Percentiles rank a stretch among this genome's conserved stretches.
phyloP scores from a whole-genome alignment of 2,888 invertebrate species.

The Sminthurides aquaticus region DNA sequence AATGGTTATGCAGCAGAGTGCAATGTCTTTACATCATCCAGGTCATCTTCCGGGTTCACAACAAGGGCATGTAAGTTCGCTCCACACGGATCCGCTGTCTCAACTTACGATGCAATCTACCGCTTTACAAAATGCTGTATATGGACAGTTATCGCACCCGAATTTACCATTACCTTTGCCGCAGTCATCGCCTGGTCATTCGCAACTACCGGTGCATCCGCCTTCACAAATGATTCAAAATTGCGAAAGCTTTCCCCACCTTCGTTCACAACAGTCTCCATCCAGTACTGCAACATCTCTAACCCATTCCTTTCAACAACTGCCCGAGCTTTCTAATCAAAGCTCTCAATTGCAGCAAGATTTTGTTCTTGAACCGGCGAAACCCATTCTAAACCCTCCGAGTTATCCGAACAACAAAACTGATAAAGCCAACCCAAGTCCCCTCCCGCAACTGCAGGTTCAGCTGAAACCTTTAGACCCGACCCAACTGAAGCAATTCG shows the following conservation, averaged over 20 bases:
- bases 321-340: background rate
- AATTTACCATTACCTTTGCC: background rate
- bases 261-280: background rate
- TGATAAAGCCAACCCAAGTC: slow-evolving; percentile 6
- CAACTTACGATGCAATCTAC: background rate
- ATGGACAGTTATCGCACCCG: background rate
- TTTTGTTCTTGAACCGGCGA: background rate
- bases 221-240: background rate
- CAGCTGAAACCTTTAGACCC: slow-evolving; percentile 15
- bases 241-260: background rate
- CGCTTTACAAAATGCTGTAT: background rate
- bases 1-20: background rate
- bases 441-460: slow-evolving; percentile 16
- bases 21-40: background rate
- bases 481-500: slow-evolving; percentile 12
- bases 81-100: background rate
- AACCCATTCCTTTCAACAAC: background rate
- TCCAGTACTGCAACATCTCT: background rate
- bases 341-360: background rate
- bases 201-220: background rate
- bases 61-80: background rate
- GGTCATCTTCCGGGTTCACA: background rate
- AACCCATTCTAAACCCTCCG: background rate
- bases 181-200: slow-evolving; percentile 4
- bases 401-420: slow-evolving; percentile 8